Conservation (phyloP, 2,113 vertebrate species). For the Motacilla alba region DNA sequence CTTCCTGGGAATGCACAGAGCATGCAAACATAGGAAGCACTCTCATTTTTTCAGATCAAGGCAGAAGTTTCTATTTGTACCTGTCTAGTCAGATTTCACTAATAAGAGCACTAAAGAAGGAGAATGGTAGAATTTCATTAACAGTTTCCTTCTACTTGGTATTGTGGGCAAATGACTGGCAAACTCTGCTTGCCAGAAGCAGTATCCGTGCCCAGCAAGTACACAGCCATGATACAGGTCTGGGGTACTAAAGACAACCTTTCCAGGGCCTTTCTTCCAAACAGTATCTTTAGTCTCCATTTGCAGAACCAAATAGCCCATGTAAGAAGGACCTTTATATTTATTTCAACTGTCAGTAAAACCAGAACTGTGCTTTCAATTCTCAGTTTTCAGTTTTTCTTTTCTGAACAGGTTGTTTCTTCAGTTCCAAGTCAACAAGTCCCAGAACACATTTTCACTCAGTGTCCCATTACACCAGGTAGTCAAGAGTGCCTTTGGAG, state of each 20-base stretch:
- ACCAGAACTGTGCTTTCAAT: background rate
- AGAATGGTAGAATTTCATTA: background rate
- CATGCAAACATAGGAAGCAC: background rate
- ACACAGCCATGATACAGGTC: background rate
- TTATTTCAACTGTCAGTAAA: background rate
- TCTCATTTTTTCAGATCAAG: rapidly evolving
- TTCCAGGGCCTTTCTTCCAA: background rate
- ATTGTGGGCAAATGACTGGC: background rate
- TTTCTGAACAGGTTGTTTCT: background rate
- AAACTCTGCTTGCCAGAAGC: background rate
- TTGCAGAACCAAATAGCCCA: background rate
- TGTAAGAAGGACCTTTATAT: background rate
- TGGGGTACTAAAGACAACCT: background rate
- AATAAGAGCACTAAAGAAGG: background rate
- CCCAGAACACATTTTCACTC: background rate
- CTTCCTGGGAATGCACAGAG: background rate
- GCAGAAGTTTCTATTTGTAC: background rate
- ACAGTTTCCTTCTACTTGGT: background rate
- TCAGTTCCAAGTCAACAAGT: background rate
- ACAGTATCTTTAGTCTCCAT: background rate
- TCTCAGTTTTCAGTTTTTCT: background rate
- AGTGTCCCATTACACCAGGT: background rate
- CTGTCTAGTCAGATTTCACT: background rate
- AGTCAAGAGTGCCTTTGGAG: background rate
- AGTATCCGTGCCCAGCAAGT: background rate